Base-by-base conservation (phyloP, 2,113 vertebrate genomes). In the Melanerpes formicivorus region DNA sequence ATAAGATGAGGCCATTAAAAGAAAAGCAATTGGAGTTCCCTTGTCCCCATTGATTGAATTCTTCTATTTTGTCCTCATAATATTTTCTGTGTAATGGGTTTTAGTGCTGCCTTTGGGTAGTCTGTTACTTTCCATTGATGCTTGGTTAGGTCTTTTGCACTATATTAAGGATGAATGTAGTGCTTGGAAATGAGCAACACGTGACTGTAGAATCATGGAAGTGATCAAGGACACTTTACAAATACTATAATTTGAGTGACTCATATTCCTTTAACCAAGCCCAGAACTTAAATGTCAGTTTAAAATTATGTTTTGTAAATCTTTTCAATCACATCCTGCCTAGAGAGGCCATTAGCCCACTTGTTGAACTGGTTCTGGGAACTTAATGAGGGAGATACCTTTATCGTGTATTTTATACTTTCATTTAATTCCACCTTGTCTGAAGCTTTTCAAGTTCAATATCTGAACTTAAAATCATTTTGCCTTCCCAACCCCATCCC, bases 281-380 rank as follows among this genome's bases (percentile, higher is more conserved):
- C 75, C 48, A 76, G 85, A 95, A 70, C 81, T 60, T 88, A 93
- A 96, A 87, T 59, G 62, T 52, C 14, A 90, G 86, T 93, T 95
- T 79, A 76, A 94, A 90, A 80, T 74, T 72, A 67, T 60, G 40
- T 60, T 88, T 93, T 87, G 62, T 83, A 77, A 34, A 92, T 93
- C 79, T 95, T 58, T 80, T 85, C 48, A 32, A 71, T 93, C 75
- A 50, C 67, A 62, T 46, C 58, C 73, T 80, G 30, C 64, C 32
- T 75, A 54, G 64, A 95, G 91, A 87, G 80, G 22, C 63, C 56
- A 59, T 86, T 87, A 90, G 30, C 34, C 56, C 23, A 93, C 92
- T 93, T 84, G 84, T 91, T 88, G 91, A 90, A 72, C 91, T 86
- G 54, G n/a, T 80, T 74, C 84, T 95, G 80, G 82, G 56, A 77